Evolutionary conservation across 2,797 vertebrate genomes (phyloP).

Genomic region (Pipistrellus pipistrellus): DNA sequence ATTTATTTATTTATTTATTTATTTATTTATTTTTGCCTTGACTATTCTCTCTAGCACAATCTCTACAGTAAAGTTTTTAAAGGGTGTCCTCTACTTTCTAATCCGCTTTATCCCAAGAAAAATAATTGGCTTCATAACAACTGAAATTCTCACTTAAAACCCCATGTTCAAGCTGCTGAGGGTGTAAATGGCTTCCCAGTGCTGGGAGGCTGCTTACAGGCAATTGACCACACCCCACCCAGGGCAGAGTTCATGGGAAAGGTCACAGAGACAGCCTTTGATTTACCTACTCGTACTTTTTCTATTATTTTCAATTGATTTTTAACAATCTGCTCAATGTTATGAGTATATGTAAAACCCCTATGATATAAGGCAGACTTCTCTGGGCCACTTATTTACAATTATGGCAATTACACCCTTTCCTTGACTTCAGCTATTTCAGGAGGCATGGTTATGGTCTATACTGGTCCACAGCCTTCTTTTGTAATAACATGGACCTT

Average conservation of each 20-base stretch:
- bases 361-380: slow-evolving; percentile 70
- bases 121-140: slow-evolving; percentile 52
- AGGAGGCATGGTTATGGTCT: slow-evolving; percentile 43
- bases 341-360: slow-evolving; percentile 73
- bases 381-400: slow-evolving; percentile 71
- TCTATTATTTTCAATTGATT: slow-evolving; percentile 76
- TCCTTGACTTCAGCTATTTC: slow-evolving; percentile 61
- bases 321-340: slow-evolving; percentile 73
- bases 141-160: slow-evolving; percentile 73
- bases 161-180: slow-evolving; percentile 43
- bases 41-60: not conserved
- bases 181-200: slow-evolving; percentile 56
- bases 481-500: slow-evolving; percentile 60
- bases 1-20: not conserved
- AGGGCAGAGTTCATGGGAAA: slow-evolving; percentile 64
- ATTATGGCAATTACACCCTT: slow-evolving; percentile 77
- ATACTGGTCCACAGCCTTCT: slow-evolving; percentile 33
- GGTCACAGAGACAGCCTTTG: slow-evolving; percentile 63
- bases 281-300: slow-evolving; percentile 73
- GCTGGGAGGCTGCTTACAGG: slow-evolving; percentile 56
- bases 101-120: slow-evolving; percentile 27
- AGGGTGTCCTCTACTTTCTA: not conserved
- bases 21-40: not conserved
- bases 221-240: not conserved
- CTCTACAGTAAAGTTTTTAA: not conserved